Conservation (phyloP, 92 coral and sea anemone genomes). For the Phymanthus crucifer region DNA sequence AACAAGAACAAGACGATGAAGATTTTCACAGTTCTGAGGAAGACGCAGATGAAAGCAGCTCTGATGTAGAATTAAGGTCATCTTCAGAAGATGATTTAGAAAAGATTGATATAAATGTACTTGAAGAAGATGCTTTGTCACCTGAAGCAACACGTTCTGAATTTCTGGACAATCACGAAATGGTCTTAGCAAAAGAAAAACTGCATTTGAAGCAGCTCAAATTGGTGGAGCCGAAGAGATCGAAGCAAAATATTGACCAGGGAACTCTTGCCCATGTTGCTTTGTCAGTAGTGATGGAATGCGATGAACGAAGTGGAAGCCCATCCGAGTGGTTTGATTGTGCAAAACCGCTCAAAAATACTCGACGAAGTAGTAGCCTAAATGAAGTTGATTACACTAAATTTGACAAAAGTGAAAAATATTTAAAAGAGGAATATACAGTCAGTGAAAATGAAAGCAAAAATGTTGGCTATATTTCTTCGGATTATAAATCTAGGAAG, state of each 20-base stretch:
- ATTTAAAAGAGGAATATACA: conserved; percentile 14
- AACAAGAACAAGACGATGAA: background rate
- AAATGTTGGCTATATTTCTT: conserved; percentile 3
- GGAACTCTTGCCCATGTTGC: conserved; percentile 92
- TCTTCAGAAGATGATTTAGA: background rate
- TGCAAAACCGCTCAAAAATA: conserved; percentile 36
- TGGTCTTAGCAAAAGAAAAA: conserved; percentile 34
- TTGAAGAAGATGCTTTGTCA: conserved; percentile 22
- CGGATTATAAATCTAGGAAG: conserved; percentile 60
- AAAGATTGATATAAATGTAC: background rate
- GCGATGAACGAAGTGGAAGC: conserved; percentile 67
- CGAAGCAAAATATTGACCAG: conserved; percentile 58
- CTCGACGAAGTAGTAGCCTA: conserved; percentile 54
- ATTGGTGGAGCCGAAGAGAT: conserved; percentile 45
- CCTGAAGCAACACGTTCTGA: background rate
- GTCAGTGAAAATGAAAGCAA: background rate
- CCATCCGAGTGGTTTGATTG: conserved; percentile 82
- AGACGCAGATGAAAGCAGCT: background rate
- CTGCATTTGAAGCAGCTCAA: conserved; percentile 38
- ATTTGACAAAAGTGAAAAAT: conserved; percentile 1
- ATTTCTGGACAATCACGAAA: conserved; percentile 17
- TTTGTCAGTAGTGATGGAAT: conserved; percentile 83
- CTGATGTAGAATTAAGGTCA: background rate
- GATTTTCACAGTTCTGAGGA: background rate
- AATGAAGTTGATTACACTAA: conserved; percentile 20